A percentile compares a stretch with the other conserved stretches of the same genome.
Conservation (phyloP, 2,113 vertebrate species). For the Periophthalmodon schlosseri region DNA sequence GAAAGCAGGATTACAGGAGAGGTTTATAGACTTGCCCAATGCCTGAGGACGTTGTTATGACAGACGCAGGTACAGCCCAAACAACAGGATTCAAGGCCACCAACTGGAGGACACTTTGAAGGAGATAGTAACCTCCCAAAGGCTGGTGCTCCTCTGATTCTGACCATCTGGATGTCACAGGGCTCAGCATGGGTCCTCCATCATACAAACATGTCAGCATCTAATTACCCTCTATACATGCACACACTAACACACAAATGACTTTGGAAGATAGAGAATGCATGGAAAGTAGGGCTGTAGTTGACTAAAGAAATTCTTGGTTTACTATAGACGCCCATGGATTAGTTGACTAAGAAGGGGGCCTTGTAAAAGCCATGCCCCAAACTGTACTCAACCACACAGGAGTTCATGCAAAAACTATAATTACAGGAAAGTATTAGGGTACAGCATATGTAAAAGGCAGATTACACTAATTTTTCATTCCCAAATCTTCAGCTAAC, state of each 20-base stretch:
- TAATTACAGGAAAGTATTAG: no score
- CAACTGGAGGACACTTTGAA: not conserved
- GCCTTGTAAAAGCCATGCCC: no score
- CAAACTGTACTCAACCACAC: no score
- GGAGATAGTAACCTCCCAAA: not conserved
- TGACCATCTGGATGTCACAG: not conserved
- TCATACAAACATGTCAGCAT: slow-evolving; percentile 1
- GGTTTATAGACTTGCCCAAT: not conserved
- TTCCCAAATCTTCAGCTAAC: no score
- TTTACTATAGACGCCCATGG: no score
- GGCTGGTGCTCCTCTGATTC: not conserved
- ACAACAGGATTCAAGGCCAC: not conserved
- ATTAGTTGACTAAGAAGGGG: no score
- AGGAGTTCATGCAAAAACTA: no score
- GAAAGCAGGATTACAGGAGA: not conserved
- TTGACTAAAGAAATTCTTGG: no score
- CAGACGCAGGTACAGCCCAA: not conserved
- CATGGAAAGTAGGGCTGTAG: no score
- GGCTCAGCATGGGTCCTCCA: not conserved
- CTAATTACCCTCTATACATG: not conserved
- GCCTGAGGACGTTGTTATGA: not conserved
- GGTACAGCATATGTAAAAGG: no score
- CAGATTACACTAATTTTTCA: no score
- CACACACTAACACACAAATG: not conserved
- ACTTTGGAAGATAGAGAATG: not conserved